Base-by-base conservation (phyloP, 2,888 invertebrate species). In the Tenthredo distinguenda region DNA sequence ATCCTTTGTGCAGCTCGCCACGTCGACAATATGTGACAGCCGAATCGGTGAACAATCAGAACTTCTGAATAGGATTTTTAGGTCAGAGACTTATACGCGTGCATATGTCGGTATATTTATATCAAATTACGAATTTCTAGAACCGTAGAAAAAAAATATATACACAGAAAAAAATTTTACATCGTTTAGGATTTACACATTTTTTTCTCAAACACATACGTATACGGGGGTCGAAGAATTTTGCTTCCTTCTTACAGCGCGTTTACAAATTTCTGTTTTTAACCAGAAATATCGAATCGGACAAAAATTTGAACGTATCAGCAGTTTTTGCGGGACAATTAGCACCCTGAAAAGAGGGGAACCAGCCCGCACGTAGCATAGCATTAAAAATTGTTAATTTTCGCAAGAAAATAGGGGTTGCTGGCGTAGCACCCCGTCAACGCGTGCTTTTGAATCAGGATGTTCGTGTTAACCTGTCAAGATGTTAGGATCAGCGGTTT, bases 11-110 rank as follows among this genome's bases (percentile, higher is more conserved):
- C 43, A 26, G 26, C 18, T 76, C 76, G 58, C 34, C 81, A 81
- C 58, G 81, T 65, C 47, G 81, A 81, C 81, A 81, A 62, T 26
- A 58, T 40, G 40, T 81, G 81, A 81, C 81, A 65, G 37, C 26
- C 37, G 40, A 81, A 81, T 62, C 34, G 58, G 55, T 62, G 62
- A 81, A 62, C 65, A 81, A 81, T 81, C 58, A 77, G 55, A 77
- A 50, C 34, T 21, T 43, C 15, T 74, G 74, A 74, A 74, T 74
- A 74, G 77, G 26, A 34, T 77, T 50, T 77, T 50, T 77, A 34
- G 77, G 77, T 62, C 62, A 62, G 62, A 62, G 26, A 62, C 62
- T 62, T 26, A 26, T 62, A 26, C 26, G 21, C 26, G 3, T 10
- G 26, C 5, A 12, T 26, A 10, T 62, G 10, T 26, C 2, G 9